Evolutionary conservation across 1,140 invertebrate genomes (phyloP).

Genomic region (Sitophilus oryzae): DNA sequence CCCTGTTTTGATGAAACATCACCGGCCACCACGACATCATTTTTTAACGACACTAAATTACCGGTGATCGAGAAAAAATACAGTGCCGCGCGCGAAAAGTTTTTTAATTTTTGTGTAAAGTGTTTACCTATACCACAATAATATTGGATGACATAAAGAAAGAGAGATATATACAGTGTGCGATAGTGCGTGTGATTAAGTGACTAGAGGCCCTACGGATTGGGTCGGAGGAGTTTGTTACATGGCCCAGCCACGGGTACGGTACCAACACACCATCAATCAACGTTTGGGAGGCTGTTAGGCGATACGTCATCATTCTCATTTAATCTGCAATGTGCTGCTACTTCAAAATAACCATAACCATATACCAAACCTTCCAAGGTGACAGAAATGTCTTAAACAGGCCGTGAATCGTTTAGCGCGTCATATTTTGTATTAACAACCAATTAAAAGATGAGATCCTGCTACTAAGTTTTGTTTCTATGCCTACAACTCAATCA

Average conservation of each 20-base stretch:
- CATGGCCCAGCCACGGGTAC: slow-evolving; percentile 62
- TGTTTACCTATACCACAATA: too few species aligned
- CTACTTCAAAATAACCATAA: too few species aligned
- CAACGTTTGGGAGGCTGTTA: neutral
- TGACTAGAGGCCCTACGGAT: slow-evolving; percentile 33
- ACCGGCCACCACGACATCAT: slow-evolving; percentile 26
- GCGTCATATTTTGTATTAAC: too few species aligned
- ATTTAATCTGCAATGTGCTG: too few species aligned
- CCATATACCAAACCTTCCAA: too few species aligned
- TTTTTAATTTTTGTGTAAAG: slow-evolving; percentile 27
- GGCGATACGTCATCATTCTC: neutral
- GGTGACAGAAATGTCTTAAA: too few species aligned
- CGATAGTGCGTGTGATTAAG: slow-evolving; percentile 39
- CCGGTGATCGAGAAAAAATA: slow-evolving; percentile 33
- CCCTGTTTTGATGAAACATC: slow-evolving; percentile 25
- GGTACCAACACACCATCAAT: slow-evolving; percentile 28
- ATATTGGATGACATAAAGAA: too few species aligned
- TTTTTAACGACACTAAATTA: slow-evolving; percentile 26
- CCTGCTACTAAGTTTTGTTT: too few species aligned
- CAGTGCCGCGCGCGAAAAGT: slow-evolving; percentile 36
- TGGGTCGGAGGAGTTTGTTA: slow-evolving; percentile 56
- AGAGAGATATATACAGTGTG: slow-evolving; percentile 40
- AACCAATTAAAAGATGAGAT: too few species aligned
- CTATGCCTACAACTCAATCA: too few species aligned
- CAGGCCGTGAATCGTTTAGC: too few species aligned